Percentiles rank a stretch among this genome's conserved stretches.
Evolutionary conservation across 2,888 invertebrate genomes (phyloP).

Genomic region (Pristionchus exspectatus): DNA sequence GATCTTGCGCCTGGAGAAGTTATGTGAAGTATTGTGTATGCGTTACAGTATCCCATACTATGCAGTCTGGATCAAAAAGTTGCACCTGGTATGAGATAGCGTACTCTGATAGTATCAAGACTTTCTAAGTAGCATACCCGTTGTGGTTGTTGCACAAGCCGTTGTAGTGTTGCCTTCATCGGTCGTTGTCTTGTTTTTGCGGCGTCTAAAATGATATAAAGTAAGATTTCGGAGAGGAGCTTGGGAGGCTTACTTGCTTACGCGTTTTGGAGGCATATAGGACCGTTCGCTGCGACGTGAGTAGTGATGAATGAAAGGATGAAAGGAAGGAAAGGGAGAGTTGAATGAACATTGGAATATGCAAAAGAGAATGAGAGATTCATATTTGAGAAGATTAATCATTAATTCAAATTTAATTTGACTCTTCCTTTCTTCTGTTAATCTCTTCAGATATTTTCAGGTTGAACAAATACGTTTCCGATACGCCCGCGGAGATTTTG

Average conservation of each 20-base stretch:
- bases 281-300: not conserved
- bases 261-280: not conserved
- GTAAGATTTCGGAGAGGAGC: not conserved
- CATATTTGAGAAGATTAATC: not conserved
- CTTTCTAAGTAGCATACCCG: not conserved
- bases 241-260: not conserved
- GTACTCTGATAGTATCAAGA: not conserved
- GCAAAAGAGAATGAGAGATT: not conserved
- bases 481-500: not conserved
- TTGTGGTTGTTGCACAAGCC: not conserved
- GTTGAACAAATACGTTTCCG: not conserved
- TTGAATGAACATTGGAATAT: not conserved
- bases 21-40: no score
- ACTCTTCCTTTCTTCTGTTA: not conserved
- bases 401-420: not conserved
- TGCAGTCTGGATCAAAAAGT: no score
- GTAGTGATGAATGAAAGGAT: not conserved
- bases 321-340: not conserved
- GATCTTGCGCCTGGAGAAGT: no score
- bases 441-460: not conserved
- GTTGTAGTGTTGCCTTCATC: not conserved
- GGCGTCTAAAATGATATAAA: not conserved
- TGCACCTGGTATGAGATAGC: not conserved
- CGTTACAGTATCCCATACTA: no score
- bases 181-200: not conserved